These are phyloP conservation scores for Oscheius sp. DNA, from an alignment of 2,888 invertebrate species.

Conservation along the genomic window DNA sequence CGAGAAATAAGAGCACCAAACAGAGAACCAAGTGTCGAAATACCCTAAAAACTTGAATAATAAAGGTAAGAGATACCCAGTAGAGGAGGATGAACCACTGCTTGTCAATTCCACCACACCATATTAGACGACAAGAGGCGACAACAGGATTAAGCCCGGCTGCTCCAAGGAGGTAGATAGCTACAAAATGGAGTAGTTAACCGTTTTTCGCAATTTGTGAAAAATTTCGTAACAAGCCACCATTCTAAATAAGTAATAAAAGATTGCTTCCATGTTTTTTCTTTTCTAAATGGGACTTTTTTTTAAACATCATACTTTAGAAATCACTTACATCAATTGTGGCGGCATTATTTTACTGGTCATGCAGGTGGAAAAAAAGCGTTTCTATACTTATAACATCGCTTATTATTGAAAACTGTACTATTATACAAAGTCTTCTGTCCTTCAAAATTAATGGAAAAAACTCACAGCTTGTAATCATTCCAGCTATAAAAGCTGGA, in stretches of 20 bases:
- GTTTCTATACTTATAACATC: too few species aligned
- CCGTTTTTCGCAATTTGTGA: too few species aligned
- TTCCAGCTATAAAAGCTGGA: slow-evolving; percentile 50
- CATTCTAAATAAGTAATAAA: too few species aligned
- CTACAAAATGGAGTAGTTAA: too few species aligned
- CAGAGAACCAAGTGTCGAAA: neutral
- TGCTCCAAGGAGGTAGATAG: slow-evolving; percentile 61
- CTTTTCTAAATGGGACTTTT: too few species aligned
- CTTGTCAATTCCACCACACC: slow-evolving; percentile 62
- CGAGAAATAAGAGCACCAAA: slow-evolving; percentile 7
- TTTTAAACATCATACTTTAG: too few species aligned
- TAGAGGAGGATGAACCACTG: slow-evolving; percentile 59
- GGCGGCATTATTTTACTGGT: too few species aligned
- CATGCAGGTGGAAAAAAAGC: neutral
- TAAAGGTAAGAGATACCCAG: slow-evolving; percentile 43
- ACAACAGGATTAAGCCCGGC: slow-evolving; percentile 68
- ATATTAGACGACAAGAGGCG: slow-evolving; percentile 58
- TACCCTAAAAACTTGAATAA: neutral
- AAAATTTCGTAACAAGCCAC: too few species aligned
- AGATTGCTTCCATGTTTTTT: too few species aligned
- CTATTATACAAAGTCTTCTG: too few species aligned
- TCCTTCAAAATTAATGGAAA: neutral
- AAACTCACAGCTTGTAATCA: slow-evolving; percentile 51
- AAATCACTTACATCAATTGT: too few species aligned
- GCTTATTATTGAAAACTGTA: too few species aligned